phyloP scores from a whole-genome alignment of 2,888 invertebrate species.

The Matsumyia berberina region DNA sequence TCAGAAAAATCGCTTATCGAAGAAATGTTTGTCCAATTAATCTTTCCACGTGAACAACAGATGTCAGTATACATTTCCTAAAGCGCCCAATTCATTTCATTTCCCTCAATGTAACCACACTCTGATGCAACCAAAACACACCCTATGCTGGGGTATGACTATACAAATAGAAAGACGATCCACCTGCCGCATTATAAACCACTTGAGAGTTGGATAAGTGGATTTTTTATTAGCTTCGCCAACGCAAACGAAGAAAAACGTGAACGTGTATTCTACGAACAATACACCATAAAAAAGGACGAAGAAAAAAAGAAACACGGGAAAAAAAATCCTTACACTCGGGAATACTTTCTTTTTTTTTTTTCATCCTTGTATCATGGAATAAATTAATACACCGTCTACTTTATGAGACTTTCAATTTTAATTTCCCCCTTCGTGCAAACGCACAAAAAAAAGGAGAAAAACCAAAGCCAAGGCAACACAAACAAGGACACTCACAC shows the following conservation, averaged over 20 bases:
- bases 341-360: slow-evolving; percentile 8
- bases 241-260: not conserved
- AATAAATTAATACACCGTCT: slow-evolving; percentile 41
- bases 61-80: no score
- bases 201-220: slow-evolving; percentile 43
- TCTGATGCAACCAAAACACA: not conserved
- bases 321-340: slow-evolving; percentile 17
- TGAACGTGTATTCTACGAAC: not conserved
- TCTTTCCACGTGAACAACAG: no score
- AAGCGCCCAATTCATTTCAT: no score
- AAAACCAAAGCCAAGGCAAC: not conserved
- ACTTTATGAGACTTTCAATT: slow-evolving; percentile 23
- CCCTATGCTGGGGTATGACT: slow-evolving; percentile 3
- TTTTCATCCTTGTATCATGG: slow-evolving; percentile 21
- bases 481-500: not conserved
- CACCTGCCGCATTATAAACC: slow-evolving; percentile 45
- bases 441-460: not conserved
- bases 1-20: no score
- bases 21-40: no score
- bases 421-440: slow-evolving; percentile 4
- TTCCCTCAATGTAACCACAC: not conserved
- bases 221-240: slow-evolving; percentile 45
- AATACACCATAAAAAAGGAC: slow-evolving; percentile 31
- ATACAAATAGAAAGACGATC: slow-evolving; percentile 1
- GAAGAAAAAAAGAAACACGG: not conserved